These are phyloP conservation scores for Hypselothyrea guttata DNA, from an alignment of 2,888 invertebrate genomes.

Conservation along the genomic window DNA sequence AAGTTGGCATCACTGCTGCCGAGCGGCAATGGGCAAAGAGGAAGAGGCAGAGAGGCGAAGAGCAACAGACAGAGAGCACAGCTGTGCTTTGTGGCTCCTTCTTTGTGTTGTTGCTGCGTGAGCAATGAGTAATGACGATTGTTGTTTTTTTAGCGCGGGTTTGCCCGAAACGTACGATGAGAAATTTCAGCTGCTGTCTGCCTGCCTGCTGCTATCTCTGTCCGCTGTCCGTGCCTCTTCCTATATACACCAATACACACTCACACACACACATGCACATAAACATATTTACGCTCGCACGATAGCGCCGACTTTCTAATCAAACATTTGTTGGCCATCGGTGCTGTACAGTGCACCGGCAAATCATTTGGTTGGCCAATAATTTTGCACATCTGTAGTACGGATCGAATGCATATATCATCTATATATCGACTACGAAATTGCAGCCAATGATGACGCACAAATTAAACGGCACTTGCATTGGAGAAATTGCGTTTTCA, in stretches of 20 bases:
- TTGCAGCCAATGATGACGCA: constrained; percentile 65
- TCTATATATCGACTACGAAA: no score
- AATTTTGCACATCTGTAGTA: constrained; percentile 39
- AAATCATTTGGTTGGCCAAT: constrained; percentile 46
- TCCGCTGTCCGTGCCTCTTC: constrained; percentile 2
- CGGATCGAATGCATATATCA: constrained; percentile 22
- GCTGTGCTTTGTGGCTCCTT: constrained; percentile 11
- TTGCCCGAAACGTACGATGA: constrained; percentile 35
- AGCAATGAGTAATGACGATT: constrained; percentile 47
- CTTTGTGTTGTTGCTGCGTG: constrained; percentile 34
- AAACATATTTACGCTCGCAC: constrained; percentile 5
- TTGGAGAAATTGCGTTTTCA: constrained; percentile 37
- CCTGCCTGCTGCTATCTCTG: constrained; percentile 22
- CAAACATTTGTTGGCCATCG: constrained; percentile 52
- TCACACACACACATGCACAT: background rate
- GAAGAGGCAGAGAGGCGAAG: no score
- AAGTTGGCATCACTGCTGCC: no score
- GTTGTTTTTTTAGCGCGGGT: constrained; percentile 40
- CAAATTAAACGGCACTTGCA: constrained; percentile 48
- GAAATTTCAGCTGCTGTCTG: constrained; percentile 57
- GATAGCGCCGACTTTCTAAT: constrained; percentile 66
- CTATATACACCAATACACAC: constrained; percentile 1
- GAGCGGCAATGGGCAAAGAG: no score
- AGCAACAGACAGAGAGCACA: background rate
- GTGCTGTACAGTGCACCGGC: constrained; percentile 59